phyloP scores from a whole-genome alignment of 2,888 invertebrate species.

The Drosophila yooni region DNA sequence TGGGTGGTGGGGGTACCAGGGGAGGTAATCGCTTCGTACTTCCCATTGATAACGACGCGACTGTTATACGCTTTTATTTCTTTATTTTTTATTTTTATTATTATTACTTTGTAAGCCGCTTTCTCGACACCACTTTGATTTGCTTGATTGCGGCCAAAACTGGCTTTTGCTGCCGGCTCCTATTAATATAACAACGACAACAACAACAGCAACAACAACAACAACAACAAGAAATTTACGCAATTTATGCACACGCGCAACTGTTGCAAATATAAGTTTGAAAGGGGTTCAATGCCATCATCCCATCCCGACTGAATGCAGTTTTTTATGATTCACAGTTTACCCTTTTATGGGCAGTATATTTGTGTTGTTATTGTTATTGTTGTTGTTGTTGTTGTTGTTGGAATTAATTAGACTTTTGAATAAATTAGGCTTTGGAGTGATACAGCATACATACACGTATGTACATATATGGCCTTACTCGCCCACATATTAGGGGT shows the following conservation, averaged over 20 bases:
- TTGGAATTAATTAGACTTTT: background rate
- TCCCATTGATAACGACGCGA: constrained; percentile 47
- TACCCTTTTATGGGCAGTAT: background rate
- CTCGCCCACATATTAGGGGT: background rate
- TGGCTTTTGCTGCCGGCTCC: constrained; percentile 48
- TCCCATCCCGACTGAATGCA: constrained; percentile 50
- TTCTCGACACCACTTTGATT: constrained; percentile 29
- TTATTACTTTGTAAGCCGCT: constrained; percentile 29
- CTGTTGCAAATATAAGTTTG: constrained; percentile 51
- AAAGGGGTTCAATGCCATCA: constrained; percentile 64
- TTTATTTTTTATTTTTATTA: background rate
- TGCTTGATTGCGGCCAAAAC: constrained; percentile 37
- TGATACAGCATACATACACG: background rate
- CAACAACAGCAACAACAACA: constrained; percentile 6
- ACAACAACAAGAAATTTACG: constrained; percentile 24
- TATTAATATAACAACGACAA: background rate
- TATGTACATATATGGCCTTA: background rate
- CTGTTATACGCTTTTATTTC: background rate
- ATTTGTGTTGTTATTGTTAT: background rate
- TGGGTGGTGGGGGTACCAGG: too few species aligned
- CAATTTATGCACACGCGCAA: constrained; percentile 61
- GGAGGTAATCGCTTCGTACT: background rate
- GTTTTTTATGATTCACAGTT: constrained; percentile 9
- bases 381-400: background rate
- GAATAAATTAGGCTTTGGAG: background rate